Conservation (phyloP, 2,797 vertebrate genomes). For the Columba guinea region DNA sequence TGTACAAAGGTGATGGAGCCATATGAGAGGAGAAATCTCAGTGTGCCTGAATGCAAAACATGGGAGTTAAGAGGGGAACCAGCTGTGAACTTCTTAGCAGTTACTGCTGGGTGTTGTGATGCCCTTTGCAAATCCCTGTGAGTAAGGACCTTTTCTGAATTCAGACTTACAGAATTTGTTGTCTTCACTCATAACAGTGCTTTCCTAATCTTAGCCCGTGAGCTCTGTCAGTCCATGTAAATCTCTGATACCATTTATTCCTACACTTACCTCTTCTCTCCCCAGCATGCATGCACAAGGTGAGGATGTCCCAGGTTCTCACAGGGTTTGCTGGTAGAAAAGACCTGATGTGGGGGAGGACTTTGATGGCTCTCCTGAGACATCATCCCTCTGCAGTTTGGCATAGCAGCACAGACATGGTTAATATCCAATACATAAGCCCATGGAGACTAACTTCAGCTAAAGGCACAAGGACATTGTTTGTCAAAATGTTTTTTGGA, state of each 20-base stretch:
- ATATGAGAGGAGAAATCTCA: neutral
- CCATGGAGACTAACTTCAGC: slow-evolving; percentile 27
- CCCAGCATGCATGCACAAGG: neutral
- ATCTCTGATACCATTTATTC: neutral
- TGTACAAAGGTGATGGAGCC: neutral
- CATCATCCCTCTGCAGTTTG: slow-evolving; percentile 3
- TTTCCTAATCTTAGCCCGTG: neutral
- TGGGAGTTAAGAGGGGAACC: neutral
- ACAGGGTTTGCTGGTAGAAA: neutral
- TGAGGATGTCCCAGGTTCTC: neutral
- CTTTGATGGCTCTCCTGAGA: neutral
- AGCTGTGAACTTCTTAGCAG: neutral
- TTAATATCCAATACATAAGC: slow-evolving; percentile 21
- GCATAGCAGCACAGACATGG: neutral
- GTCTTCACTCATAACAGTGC: neutral
- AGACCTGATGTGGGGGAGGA: neutral
- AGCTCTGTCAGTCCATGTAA: neutral
- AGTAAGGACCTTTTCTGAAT: neutral
- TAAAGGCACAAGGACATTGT: neutral
- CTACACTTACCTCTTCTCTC: neutral
- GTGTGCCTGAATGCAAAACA: neutral
- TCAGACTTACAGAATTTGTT: neutral
- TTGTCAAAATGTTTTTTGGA: slow-evolving; percentile 13
- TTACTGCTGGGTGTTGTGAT: neutral
- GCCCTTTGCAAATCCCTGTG: neutral